Evolutionary conservation across 2,888 invertebrate genomes (phyloP).

Genomic region (Pollenia griseotomentosa): DNA sequence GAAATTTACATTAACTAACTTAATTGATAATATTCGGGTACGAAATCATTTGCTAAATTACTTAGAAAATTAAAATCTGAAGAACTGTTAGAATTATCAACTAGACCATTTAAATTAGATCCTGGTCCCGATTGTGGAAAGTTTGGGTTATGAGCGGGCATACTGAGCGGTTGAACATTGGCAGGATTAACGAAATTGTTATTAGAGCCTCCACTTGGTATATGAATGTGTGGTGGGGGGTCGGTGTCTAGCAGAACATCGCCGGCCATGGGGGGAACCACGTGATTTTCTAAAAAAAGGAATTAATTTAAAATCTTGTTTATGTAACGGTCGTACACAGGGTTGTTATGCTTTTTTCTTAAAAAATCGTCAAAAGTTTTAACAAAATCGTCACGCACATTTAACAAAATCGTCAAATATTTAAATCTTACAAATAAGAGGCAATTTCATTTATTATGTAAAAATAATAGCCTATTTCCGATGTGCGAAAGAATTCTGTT

Average conservation of each 20-base stretch:
- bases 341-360: no score
- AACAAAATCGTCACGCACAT: no score
- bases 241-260: slow-evolving; percentile 67
- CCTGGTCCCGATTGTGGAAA: slow-evolving; percentile 80
- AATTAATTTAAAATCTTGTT: no score
- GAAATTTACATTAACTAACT: slow-evolving; percentile 83
- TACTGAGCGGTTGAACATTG: slow-evolving; percentile 45
- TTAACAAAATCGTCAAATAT: no score
- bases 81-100: slow-evolving; percentile 94
- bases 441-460: no score
- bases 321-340: no score
- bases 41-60: slow-evolving; percentile 96
- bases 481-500: no score
- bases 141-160: slow-evolving; percentile 59
- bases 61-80: slow-evolving; percentile 97
- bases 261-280: slow-evolving; percentile 34
- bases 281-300: slow-evolving; percentile 60
- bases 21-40: slow-evolving; percentile 92
- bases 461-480: no score
- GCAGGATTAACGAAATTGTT: slow-evolving; percentile 74
- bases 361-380: no score
- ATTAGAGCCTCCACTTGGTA: slow-evolving; percentile 47
- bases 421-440: no score
- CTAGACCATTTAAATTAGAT: slow-evolving; percentile 87
- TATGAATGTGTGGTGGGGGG: slow-evolving; percentile 68